Evolutionary conservation across 2,113 vertebrate species (phyloP).

Genomic region (Ammodytes marinus): DNA sequence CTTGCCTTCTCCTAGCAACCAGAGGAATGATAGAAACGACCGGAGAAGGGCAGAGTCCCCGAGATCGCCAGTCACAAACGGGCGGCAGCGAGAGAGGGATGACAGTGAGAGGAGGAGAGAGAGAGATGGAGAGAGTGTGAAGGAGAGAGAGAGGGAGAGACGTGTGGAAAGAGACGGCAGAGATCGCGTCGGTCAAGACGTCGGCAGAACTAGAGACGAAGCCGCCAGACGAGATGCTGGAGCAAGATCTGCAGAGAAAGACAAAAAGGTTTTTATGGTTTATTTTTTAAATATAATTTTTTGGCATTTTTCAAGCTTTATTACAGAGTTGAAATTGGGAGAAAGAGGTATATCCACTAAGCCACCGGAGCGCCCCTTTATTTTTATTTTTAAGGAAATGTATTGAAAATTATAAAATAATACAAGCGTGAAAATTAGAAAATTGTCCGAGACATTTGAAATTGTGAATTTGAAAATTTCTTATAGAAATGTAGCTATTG

Average conservation of each 20-base stretch:
- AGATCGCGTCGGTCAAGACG: conserved; percentile 9
- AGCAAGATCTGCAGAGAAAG: not conserved
- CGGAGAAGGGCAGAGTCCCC: conserved; percentile 18
- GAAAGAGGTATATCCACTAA: too few species aligned
- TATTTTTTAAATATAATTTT: too few species aligned
- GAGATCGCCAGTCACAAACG: conserved; percentile 39
- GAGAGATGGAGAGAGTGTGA: conserved; percentile 4
- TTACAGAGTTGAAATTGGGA: too few species aligned
- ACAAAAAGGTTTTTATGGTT: not conserved
- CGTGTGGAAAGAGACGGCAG: conserved; percentile 23
- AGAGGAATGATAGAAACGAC: conserved; percentile 32
- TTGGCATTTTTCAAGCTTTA: too few species aligned
- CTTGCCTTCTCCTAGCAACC: too few species aligned
- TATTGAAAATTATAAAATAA: too few species aligned
- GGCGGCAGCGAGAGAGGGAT: conserved; percentile 37
- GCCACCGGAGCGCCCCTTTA: too few species aligned
- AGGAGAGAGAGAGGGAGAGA: conserved; percentile 42
- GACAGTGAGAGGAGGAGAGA: conserved; percentile 26
- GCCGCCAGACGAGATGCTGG: not conserved
- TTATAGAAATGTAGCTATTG: too few species aligned
- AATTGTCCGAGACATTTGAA: too few species aligned
- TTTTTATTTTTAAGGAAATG: too few species aligned
- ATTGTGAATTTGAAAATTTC: too few species aligned
- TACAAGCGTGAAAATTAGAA: too few species aligned
- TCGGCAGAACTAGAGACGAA: conserved; percentile 24